phyloP scores from a whole-genome alignment of 2,113 vertebrate species.

The Hepsetus odoe region DNA sequence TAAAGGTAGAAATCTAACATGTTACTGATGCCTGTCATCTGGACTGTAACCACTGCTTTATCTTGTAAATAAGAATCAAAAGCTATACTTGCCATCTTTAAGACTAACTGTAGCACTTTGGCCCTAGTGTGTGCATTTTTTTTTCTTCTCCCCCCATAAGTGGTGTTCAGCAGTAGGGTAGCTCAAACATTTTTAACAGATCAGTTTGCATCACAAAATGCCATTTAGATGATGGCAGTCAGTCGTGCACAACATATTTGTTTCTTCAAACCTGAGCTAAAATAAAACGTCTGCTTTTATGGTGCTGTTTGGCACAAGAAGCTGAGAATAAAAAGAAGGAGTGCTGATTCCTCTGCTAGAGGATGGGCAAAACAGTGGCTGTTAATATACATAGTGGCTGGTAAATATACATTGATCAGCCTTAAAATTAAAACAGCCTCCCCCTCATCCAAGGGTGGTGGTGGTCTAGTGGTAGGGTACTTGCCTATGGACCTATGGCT shows the following conservation, averaged over 20 bases:
- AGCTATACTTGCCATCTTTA: neutral
- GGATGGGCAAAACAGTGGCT: neutral
- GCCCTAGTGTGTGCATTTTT: neutral
- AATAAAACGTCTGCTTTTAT: constrained; percentile 17
- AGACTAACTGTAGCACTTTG: neutral
- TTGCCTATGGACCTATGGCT: too few relatives aligned
- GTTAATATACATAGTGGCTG: too few relatives aligned
- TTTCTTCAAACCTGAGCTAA: neutral
- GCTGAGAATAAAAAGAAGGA: neutral
- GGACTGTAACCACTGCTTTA: neutral
- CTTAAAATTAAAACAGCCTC: too few relatives aligned
- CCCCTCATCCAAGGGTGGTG: too few relatives aligned
- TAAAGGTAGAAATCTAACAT: neutral
- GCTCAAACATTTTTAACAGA: neutral
- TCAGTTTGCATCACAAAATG: neutral
- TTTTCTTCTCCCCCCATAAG: too few relatives aligned
- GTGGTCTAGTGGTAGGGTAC: too few relatives aligned
- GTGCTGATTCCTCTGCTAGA: neutral
- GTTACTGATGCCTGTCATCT: constrained; percentile 9
- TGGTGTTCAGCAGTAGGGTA: neutral
- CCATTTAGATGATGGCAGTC: neutral
- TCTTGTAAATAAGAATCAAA: neutral
- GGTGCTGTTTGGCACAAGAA: neutral
- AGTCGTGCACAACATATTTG: neutral
- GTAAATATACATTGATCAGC: too few relatives aligned